Evolutionary conservation across 2,888 invertebrate species (phyloP), one percentile per base, ranked within the genome.

Genomic region (Byasa hedistus): DNA sequence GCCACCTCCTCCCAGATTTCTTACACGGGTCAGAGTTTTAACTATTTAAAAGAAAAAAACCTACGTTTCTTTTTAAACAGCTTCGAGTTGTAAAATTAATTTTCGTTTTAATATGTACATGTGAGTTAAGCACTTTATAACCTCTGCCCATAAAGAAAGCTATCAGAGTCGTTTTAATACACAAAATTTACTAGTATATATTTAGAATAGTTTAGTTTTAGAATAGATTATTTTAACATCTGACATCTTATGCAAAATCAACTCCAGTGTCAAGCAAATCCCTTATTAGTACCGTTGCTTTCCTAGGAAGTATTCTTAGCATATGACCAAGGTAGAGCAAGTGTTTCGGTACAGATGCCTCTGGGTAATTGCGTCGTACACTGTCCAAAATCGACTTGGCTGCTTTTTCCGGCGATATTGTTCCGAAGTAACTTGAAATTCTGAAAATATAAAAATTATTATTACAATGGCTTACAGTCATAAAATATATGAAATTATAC

Each of bases 371-470:
- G 56, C 93, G 86, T 15, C 94, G 87, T 3, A 95, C 93, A 32
- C 94, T 94, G 55, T 94, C 93, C 22, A 95, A 81, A 61, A 95
- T 94, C 61, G 88, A 89, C 57, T 77, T 79, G 0, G 94, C 95
- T 10, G 94, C 94, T 56, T 91, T 87, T 2, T 80, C 76, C 0
- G 94, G 93, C 39, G 93, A 90, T 74, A 94, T 93, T 15, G 94
- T 94, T 15, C 94, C 94, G 72, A 94, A 94, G 76, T 94, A 94
- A 74, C 93, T 93, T 7, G 94, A 93, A 77, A 95, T 94, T 75
- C 94, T 94, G 82, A 2, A 81, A 80, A 72, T 24, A n/a, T 27
- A 24, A 48, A 32, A 39, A 51, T 24, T 23, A 32, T n/a, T n/a
- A n/a, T n/a, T n/a, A n/a, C n/a, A n/a, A n/a, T n/a, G n/a, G n/a